Percentiles rank a stretch among this genome's conserved stretches.
These are phyloP conservation scores for Synergus gifuensis DNA, from an alignment of 2,888 invertebrate species.

Conservation along the genomic window DNA sequence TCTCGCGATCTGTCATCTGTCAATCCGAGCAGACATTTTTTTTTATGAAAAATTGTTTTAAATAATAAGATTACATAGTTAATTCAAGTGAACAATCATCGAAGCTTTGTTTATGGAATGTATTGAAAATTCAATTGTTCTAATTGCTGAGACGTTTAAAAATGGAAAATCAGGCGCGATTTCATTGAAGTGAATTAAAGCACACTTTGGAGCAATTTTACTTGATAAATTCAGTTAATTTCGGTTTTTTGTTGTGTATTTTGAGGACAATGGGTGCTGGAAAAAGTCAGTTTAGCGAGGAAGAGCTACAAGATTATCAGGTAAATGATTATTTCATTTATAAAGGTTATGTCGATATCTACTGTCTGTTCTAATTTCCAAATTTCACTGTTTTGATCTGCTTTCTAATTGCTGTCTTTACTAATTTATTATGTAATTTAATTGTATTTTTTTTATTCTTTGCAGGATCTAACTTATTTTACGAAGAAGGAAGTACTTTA, in stretches of 20 bases:
- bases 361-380: background rate
- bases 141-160: background rate
- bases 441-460: conserved; percentile 59
- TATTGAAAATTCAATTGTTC: background rate
- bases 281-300: conserved; percentile 91
- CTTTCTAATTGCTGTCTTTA: conserved; percentile 16
- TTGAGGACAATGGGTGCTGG: conserved; percentile 85
- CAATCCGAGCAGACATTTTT: background rate
- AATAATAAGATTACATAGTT: background rate
- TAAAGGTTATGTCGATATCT: background rate
- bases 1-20: background rate
- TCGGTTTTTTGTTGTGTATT: background rate
- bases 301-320: conserved; percentile 94
- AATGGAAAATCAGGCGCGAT: background rate
- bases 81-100: background rate
- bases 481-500: conserved; percentile 94
- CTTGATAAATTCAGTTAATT: background rate
- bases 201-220: background rate
- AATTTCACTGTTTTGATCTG: background rate
- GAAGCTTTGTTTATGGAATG: background rate
- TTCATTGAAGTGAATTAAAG: background rate
- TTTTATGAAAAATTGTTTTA: background rate
- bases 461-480: conserved; percentile 94
- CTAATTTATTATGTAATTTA: background rate
- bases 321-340: conserved; percentile 76